Conservation (phyloP, 1,140 invertebrate genomes). For the Papilio dardanus region DNA sequence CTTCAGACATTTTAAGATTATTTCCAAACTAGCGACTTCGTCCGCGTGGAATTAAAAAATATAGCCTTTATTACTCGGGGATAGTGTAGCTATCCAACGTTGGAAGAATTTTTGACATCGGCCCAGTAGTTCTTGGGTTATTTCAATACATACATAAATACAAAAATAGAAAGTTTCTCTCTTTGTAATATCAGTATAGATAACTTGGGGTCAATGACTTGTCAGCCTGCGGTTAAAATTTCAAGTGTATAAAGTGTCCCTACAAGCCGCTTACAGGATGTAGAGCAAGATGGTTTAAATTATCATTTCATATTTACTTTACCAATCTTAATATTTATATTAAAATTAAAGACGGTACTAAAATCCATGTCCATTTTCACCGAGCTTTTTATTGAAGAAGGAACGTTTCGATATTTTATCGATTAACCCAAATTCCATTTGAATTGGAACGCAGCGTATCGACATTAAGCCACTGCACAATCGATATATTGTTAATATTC, state of each 20-base stretch:
- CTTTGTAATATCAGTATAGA: too few relatives aligned
- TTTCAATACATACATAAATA: too few relatives aligned
- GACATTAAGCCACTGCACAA: conserved; percentile 19
- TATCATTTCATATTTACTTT: background rate
- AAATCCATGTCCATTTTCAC: background rate
- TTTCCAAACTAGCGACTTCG: too few relatives aligned
- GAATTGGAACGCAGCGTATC: conserved; percentile 10
- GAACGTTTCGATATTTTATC: background rate
- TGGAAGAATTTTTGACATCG: too few relatives aligned
- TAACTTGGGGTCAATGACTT: background rate
- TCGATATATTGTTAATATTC: conserved; percentile 24
- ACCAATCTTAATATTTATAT: too few relatives aligned
- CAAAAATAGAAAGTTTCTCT: too few relatives aligned
- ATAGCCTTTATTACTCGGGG: too few relatives aligned
- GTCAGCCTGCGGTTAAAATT: background rate
- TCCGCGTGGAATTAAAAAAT: too few relatives aligned
- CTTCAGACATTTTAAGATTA: background rate
- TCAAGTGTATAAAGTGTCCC: background rate
- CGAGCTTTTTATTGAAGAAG: background rate
- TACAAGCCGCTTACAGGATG: background rate
- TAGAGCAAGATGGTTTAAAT: background rate
- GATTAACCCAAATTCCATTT: conserved; percentile 18
- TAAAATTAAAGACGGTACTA: too few relatives aligned
- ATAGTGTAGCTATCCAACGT: too few relatives aligned
- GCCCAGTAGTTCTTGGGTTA: too few relatives aligned